Evolutionary conservation across 2,113 vertebrate genomes (phyloP), one percentile per base, ranked within the genome.

Genomic region (Microcebus ravelobensis): DNA sequence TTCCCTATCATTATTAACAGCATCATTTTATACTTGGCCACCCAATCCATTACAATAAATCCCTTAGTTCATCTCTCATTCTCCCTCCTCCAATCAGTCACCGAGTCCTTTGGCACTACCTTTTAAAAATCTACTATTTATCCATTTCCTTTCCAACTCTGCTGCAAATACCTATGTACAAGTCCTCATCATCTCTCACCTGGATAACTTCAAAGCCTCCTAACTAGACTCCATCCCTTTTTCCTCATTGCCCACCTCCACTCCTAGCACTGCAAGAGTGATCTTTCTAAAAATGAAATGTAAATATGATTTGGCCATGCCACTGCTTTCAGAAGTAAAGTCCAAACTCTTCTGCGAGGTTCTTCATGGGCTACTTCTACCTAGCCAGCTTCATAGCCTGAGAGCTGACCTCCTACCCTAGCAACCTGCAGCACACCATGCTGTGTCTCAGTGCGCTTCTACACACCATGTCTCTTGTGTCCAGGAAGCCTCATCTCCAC

Each of bases 281-380:
- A 59, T 67, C 21, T 48, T 90, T 88, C 77, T 59, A 59, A 93
- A 96, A 91, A 48, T 52, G 57, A 95, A 88, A 59, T 74, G 25
- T 82, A 80, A 31, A 29, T 67, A 86, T 48, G 48, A 65, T 93
- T 70, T 87, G 74, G 27, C 29, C 42, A 29, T 59, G 29, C n/a
- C 25, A 52, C n/a, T 59, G 27, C 79, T 88, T 21, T 68, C 57
- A 42, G 63, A 45, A 87, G 23, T 70, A 34, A 95, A 96, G 74
- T 48, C 13, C 39, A 81, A 61, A 82, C n/a, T 76, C 71, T 80
- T 90, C n/a, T 84, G 36, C 36, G 21, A 71, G 59, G 50, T 39
- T 92, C 55, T 76, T 74, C 50, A 31, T 45, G 63, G 34, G 31
- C 34, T 81, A n/a, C n/a, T 83, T 68, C 34, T 68, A 21, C 68